Base-by-base conservation (phyloP, 2,113 vertebrate genomes). In the Potamarius usumacintae region DNA sequence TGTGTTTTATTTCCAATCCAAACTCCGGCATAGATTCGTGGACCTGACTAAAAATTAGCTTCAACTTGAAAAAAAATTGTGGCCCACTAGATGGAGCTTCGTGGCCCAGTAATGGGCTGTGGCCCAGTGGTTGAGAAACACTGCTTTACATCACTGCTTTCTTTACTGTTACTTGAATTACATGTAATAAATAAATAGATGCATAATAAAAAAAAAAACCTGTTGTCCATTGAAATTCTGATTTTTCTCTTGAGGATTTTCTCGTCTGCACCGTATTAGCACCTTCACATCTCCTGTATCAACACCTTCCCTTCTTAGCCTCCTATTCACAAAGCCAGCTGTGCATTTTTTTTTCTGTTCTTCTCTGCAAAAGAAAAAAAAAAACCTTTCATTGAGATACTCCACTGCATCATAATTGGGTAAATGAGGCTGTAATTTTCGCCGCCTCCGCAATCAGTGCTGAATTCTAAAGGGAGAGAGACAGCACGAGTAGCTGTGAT, bases 341-440 rank as follows among this genome's bases (percentile, higher is more conserved):
- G 63, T 34, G 30, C 27, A 7, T 58, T 18, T 20, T n/a, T 62
- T 22, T 42, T 20, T n/a, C 58, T 63, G 3, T 34, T 86, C 58
- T 55, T 48, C 74, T 65, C 6, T 11, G 22, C 22, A 42, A 65
- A 52, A n/a, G n/a, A n/a, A 4, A 74, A 2, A 22, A 52, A 48
- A 63, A 30, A 20, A 6, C 6, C 15, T 72, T 48, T 72, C 15
- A 22, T 71, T 18, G 53, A 25, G 30, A 79, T 27, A 42, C 50
- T 57, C 7, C 62, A 69, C 63, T 22, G 25, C 62, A 55, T 80
- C 50, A 86, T 80, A 86, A 69, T 67, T 80, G 48, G 27, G 60
- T 20, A 86, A 86, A 87, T 72, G 79, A 87, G 22, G 42, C 48
- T 42, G 25, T 74, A 83, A 83, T 87, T 72, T 72, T n/a, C 55